Percentiles rank a stretch among this genome's conserved stretches.
phyloP scores from a whole-genome alignment of 1,140 invertebrate species.

The Eueides isabella region DNA sequence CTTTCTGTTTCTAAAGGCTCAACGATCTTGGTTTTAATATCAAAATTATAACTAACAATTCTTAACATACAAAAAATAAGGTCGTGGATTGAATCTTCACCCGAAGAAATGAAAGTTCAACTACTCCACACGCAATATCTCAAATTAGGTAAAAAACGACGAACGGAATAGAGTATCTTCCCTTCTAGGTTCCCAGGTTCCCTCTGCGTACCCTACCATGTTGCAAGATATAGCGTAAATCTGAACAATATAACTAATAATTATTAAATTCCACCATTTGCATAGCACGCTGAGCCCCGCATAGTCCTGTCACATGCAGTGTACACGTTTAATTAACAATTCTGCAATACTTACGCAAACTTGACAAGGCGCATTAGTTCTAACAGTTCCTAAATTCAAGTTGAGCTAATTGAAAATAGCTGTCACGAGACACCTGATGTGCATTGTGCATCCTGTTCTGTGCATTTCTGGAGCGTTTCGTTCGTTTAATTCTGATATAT shows the following conservation, averaged over 20 bases:
- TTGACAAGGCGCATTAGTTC: constrained; percentile 28
- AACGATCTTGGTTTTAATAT: neutral
- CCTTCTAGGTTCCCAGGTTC: too few relatives aligned
- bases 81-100: too few relatives aligned
- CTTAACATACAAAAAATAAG: too few relatives aligned
- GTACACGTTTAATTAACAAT: constrained; percentile 28
- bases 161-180: too few relatives aligned
- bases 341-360: constrained; percentile 25
- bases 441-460: constrained; percentile 35
- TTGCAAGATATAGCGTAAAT: too few relatives aligned
- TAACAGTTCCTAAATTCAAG: constrained; percentile 39
- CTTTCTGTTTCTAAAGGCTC: too few relatives aligned
- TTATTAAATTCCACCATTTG: neutral
- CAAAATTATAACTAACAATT: neutral
- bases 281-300: neutral
- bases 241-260: neutral
- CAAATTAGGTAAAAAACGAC: too few relatives aligned
- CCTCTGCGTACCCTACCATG: too few relatives aligned
- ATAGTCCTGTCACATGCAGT: neutral
- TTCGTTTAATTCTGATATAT: neutral
- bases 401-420: constrained; percentile 46
- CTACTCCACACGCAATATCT: too few relatives aligned
- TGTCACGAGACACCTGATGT: constrained; percentile 43
- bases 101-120: too few relatives aligned
- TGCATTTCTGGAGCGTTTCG: neutral